Evolutionary conservation across 1,140 invertebrate species (phyloP).

Genomic region (Lepidotrigona ventralis): DNA sequence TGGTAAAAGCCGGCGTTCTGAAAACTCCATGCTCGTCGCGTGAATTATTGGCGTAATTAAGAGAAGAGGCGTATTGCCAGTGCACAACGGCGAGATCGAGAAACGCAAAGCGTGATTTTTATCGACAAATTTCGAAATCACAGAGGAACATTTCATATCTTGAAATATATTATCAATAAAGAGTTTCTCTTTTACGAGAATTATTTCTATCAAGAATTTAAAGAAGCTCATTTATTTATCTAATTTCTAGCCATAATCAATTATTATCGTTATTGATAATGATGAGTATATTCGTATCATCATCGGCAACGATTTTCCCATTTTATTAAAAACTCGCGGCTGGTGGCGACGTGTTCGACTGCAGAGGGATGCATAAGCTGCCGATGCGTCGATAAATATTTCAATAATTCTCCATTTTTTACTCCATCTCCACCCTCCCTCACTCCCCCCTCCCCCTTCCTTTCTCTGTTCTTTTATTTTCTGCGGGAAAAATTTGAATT

Average conservation of each 20-base stretch:
- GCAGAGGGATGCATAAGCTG: neutral
- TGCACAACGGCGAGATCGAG: neutral
- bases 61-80: neutral
- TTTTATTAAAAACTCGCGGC: neutral
- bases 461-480: neutral
- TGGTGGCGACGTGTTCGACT: neutral
- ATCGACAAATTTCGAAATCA: neutral
- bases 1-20: neutral
- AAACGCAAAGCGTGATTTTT: neutral
- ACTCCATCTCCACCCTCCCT: neutral
- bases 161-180: no score
- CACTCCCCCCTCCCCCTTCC: no score
- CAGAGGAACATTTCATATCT: no score
- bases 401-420: conserved; percentile 5
- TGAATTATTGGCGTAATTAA: conserved; percentile 6
- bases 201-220: no score
- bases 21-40: neutral
- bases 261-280: no score
- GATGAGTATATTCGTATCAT: no score
- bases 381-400: conserved; percentile 16
- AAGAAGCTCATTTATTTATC: no score
- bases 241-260: no score
- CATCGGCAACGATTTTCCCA: neutral
- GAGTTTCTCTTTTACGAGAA: no score
- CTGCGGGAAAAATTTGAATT: neutral